A percentile compares a stretch with the other conserved stretches of the same genome.
phyloP scores from a whole-genome alignment of 2,113 vertebrate genomes.

The Pholis gunnellus region DNA sequence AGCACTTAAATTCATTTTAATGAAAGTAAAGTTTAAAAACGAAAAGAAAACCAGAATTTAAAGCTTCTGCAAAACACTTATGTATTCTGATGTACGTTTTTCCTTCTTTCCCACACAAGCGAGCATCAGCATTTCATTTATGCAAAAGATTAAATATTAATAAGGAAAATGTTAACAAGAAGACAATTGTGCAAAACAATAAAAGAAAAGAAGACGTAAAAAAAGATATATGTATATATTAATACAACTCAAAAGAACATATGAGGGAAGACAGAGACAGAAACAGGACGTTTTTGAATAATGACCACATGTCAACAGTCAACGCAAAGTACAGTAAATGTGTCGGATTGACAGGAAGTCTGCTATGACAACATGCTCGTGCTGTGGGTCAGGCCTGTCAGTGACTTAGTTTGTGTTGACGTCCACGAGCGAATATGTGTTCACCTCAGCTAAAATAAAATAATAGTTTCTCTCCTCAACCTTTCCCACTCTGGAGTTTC shows the following conservation, averaged over 20 bases:
- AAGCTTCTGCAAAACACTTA: not conserved
- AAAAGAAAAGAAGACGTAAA: not conserved
- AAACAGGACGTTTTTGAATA: not conserved
- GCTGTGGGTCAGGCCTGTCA: not conserved
- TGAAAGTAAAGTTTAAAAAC: not conserved
- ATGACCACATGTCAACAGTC: not conserved
- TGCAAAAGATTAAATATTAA: not conserved
- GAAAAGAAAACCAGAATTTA: not conserved
- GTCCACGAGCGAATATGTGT: not conserved
- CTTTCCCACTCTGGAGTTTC: not conserved
- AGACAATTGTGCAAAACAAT: too few species aligned
- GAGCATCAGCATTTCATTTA: not conserved
- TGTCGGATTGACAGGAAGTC: constrained; percentile 17
- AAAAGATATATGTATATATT: not conserved
- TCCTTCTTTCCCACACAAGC: not conserved
- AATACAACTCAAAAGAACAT: not conserved
- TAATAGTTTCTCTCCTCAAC: constrained; percentile 11
- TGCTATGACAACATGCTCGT: constrained; percentile 1
- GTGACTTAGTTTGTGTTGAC: constrained; percentile 1
- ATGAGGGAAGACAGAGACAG: not conserved
- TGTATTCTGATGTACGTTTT: not conserved
- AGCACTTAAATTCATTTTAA: not conserved
- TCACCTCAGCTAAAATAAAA: not conserved
- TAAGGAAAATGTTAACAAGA: not conserved
- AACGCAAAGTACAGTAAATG: constrained; percentile 2